Percentiles rank a stretch among this genome's conserved stretches.
phyloP scores from a whole-genome alignment of 2,888 invertebrate genomes.

The Clistopyga incitator region DNA sequence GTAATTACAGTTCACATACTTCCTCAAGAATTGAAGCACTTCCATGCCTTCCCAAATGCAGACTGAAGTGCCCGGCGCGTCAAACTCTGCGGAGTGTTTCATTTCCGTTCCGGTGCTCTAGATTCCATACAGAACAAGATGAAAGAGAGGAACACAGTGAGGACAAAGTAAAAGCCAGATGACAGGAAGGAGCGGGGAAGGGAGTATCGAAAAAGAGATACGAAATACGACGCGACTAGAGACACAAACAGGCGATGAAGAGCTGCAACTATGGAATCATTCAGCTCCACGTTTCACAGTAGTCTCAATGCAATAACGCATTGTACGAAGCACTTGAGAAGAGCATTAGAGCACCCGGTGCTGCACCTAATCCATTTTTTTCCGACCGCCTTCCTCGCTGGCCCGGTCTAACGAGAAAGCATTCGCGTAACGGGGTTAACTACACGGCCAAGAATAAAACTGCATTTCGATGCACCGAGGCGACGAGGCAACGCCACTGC shows the following conservation, averaged over 20 bases:
- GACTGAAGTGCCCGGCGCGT: neutral
- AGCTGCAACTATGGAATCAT: slow-evolving; percentile 15
- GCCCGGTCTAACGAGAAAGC: slow-evolving; percentile 71
- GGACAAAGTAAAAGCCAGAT: slow-evolving; percentile 8
- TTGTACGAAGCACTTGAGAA: slow-evolving; percentile 5
- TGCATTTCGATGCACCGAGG: slow-evolving; percentile 73
- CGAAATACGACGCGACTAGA: slow-evolving; percentile 15
- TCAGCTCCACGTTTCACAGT: slow-evolving; percentile 30
- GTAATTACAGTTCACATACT: neutral
- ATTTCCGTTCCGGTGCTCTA: slow-evolving; percentile 21
- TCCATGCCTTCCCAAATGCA: neutral
- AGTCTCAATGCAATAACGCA: slow-evolving; percentile 28
- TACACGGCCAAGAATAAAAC: slow-evolving; percentile 72
- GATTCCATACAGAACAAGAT: neutral
- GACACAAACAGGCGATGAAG: slow-evolving; percentile 36
- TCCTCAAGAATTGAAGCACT: neutral
- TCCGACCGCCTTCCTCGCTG: slow-evolving; percentile 71
- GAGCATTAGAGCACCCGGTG: slow-evolving; percentile 48
- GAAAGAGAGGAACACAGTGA: slow-evolving; percentile 4
- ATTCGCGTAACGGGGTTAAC: slow-evolving; percentile 74
- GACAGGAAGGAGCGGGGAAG: slow-evolving; percentile 5
- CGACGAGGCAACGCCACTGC: slow-evolving; percentile 38
- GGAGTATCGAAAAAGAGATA: neutral
- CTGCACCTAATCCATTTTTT: slow-evolving; percentile 76
- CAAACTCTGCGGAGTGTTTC: neutral